Evolutionary conservation across 1,140 invertebrate genomes (phyloP), one percentile per base, ranked within the genome.

Genomic region (Anagrus nilaparvatae): DNA sequence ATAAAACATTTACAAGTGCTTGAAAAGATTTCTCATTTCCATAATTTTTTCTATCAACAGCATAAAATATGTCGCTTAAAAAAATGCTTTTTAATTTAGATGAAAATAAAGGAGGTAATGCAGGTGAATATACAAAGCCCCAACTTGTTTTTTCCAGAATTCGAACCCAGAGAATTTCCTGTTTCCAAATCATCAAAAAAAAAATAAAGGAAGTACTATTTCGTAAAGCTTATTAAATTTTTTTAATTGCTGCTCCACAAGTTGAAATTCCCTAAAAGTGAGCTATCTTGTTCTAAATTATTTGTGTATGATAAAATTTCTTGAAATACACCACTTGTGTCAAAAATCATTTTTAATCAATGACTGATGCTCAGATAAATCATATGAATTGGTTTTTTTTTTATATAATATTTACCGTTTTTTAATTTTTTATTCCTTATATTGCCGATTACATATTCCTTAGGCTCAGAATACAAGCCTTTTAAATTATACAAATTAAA

Each of bases 1-100:
- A 47, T 16, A 47, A 40, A 24, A 45, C 45, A 2, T 39, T 18
- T 16, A 50, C 42, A 3, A 44, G 20, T 19, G 18, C 8, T 9
- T 40, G 6, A 58, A 67, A 67, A 71, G 73, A 65, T 58, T 40
- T 17, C 8, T 38, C 20, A 36, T 53, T 57, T 12, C 55, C 51
- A 48, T 53, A 55, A 28, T 25, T 37, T 33, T 47, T 45, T 33
- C 54, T 49, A 28, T 56, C 52, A 21, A 27, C 3, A 6, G 48
- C 42, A 41, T 41, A 41, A 47, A 54, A 56, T 12, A 52, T n/a
- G 9, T 45, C 43, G n/a, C n/a, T 16, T 10, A 46, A 18, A 5
- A 49, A 17, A 33, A 50, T 50, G 20, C 44, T 46, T 1, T 50
- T 23, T 28, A 44, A 27, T 45, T 50, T 50, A 4, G 44, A 47